A percentile compares a stretch with the other conserved stretches of the same genome.
Evolutionary conservation across 2,888 invertebrate species (phyloP).

Genomic region (Metellina segmentata): DNA sequence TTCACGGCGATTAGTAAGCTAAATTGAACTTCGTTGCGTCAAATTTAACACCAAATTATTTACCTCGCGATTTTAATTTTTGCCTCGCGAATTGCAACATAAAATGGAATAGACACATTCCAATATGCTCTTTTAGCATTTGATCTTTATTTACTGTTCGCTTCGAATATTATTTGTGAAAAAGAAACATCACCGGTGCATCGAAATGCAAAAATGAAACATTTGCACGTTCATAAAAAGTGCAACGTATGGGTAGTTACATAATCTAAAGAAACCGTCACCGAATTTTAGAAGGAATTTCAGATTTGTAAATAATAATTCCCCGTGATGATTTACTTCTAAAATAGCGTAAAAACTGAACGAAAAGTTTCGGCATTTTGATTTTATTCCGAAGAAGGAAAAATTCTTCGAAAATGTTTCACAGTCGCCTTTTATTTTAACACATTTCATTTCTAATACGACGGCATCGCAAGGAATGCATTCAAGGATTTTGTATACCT

Average conservation of each 20-base stretch:
- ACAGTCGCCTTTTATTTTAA: neutral
- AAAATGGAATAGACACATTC: no score
- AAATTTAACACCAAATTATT: no score
- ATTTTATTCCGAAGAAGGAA: neutral
- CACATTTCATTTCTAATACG: no score
- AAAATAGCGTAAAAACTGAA: neutral
- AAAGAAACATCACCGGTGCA: neutral
- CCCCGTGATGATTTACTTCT: neutral
- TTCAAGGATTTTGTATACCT: no score
- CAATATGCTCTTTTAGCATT: no score
- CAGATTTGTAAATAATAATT: conserved; percentile 15
- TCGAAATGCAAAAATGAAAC: conserved; percentile 1
- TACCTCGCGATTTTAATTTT: no score
- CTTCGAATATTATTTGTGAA: no score
- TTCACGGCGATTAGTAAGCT: no score
- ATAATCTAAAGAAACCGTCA: neutral
- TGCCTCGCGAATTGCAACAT: no score
- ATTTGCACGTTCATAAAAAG: neutral
- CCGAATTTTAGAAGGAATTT: neutral
- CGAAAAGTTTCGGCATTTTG: neutral
- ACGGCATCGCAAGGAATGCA: no score
- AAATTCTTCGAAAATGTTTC: neutral
- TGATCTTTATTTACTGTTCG: no score
- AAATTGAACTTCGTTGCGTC: no score
- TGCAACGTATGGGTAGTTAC: neutral